Percentiles rank a stretch among this genome's conserved stretches.
Conservation (phyloP, 1,140 invertebrate genomes). For the Drosophila nigromelanica region DNA sequence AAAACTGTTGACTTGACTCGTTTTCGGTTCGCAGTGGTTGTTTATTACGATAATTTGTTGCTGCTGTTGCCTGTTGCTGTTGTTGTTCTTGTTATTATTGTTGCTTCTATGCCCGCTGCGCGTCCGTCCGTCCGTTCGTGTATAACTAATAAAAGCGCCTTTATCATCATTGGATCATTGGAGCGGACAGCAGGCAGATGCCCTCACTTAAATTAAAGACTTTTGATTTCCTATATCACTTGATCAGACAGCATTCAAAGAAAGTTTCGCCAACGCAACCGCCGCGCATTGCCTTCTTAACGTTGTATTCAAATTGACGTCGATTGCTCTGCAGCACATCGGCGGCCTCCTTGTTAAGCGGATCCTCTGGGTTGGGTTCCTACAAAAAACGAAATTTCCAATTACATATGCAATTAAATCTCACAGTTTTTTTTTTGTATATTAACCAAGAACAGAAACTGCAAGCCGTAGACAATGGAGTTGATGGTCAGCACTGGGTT, state of each 20-base stretch:
- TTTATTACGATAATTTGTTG: slow-evolving; percentile 78
- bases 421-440: not conserved
- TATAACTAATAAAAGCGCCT: slow-evolving; percentile 69
- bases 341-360: slow-evolving; percentile 99
- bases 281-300: slow-evolving; percentile 97
- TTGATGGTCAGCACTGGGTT: slow-evolving; percentile 99
- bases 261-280: slow-evolving; percentile 96
- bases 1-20: slow-evolving; percentile 55
- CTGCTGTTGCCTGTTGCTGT: slow-evolving; percentile 39
- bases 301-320: slow-evolving; percentile 97
- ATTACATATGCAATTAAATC: too few relatives aligned
- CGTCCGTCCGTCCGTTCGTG: slow-evolving; percentile 23
- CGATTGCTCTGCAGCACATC: slow-evolving; percentile 97
- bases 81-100: not conserved
- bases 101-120: not conserved
- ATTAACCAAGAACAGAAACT: slow-evolving; percentile 97
- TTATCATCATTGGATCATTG: slow-evolving; percentile 43
- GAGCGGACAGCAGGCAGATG: slow-evolving; percentile 44
- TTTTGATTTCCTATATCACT: slow-evolving; percentile 88
- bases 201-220: slow-evolving; percentile 80
- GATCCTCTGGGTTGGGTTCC: slow-evolving; percentile 99
- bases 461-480: slow-evolving; percentile 98
- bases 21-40: slow-evolving; percentile 46
- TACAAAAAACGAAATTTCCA: slow-evolving; percentile 73
- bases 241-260: slow-evolving; percentile 96